These are phyloP conservation scores for Leuctra nigra DNA, from an alignment of 2,888 invertebrate genomes.

Conservation along the genomic window DNA sequence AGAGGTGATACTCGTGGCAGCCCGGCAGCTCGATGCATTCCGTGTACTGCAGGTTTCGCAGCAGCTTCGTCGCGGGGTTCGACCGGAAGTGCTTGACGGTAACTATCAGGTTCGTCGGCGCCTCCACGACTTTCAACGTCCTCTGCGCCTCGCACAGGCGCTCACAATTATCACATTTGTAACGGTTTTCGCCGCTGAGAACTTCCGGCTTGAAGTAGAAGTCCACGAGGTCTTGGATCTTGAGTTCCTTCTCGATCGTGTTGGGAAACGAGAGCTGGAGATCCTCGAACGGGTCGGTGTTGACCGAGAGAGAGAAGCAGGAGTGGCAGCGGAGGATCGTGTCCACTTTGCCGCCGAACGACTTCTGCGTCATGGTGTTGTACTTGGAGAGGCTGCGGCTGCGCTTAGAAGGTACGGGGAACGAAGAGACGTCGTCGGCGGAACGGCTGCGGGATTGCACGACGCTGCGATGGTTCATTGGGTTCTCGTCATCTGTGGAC, in stretches of 20 bases:
- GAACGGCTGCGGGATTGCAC: not conserved
- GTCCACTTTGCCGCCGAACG: slow-evolving; percentile 69
- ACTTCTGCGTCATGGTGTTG: slow-evolving; percentile 54
- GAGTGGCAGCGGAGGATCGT: slow-evolving; percentile 67
- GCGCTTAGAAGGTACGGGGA: not conserved
- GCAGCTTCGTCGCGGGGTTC: slow-evolving; percentile 68
- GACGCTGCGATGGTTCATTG: no score
- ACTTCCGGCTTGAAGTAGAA: slow-evolving; percentile 72
- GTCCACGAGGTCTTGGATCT: slow-evolving; percentile 68
- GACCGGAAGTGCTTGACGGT: slow-evolving; percentile 76
- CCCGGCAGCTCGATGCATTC: slow-evolving; percentile 45
- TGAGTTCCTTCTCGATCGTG: not conserved
- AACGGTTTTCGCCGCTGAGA: slow-evolving; percentile 73
- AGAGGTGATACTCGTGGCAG: slow-evolving; percentile 52
- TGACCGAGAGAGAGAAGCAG: slow-evolving; percentile 64
- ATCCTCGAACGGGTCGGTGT: slow-evolving; percentile 73
- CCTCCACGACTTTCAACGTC: slow-evolving; percentile 58
- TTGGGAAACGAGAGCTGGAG: slow-evolving; percentile 67
- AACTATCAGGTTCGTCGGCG: slow-evolving; percentile 71
- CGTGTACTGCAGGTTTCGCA: slow-evolving; percentile 59
- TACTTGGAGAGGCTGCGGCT: slow-evolving; percentile 5
- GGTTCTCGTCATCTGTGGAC: no score
- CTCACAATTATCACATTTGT: slow-evolving; percentile 70
- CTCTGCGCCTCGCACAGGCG: slow-evolving; percentile 70
- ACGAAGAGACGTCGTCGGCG: not conserved